Evolutionary conservation across 2,113 vertebrate species (phyloP).

Genomic region (Ceuthmochares aereus): DNA sequence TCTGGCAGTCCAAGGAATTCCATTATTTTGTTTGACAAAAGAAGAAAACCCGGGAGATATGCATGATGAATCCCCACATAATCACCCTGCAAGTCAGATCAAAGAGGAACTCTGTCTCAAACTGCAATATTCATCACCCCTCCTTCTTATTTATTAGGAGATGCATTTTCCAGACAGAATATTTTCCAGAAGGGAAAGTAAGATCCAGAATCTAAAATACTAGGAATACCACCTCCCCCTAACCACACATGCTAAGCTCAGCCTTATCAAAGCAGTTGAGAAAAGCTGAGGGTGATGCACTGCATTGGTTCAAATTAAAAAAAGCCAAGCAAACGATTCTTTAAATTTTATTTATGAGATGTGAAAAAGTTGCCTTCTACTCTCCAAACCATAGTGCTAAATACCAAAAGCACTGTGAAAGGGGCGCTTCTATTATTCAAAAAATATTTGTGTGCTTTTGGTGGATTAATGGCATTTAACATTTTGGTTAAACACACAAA

Average conservation of each 20-base stretch:
- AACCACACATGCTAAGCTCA: background rate
- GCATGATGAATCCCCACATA: background rate
- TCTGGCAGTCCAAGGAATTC: conserved; percentile 21
- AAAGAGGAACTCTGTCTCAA: conserved; percentile 55
- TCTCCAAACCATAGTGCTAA: conserved; percentile 55
- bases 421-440: conserved; percentile 5
- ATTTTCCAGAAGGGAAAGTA: conserved; percentile 2
- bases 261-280: background rate
- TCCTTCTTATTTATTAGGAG: conserved; percentile 36
- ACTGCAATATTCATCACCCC: conserved; percentile 10
- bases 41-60: background rate
- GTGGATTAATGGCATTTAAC: conserved; percentile 50
- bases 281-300: background rate
- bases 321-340: conserved; percentile 7
- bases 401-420: conserved; percentile 54
- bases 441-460: conserved; percentile 54
- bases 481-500: conserved; percentile 69
- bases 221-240: background rate
- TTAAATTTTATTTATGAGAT: conserved; percentile 46
- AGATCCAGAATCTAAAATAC: background rate
- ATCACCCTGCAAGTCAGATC: background rate
- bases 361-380: conserved; percentile 47
- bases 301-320: conserved; percentile 5
- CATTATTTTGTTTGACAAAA: conserved; percentile 25
- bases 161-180: conserved; percentile 30